Evolutionary conservation across 2,888 invertebrate genomes (phyloP).

Genomic region (Carterocephalus palaemon): DNA sequence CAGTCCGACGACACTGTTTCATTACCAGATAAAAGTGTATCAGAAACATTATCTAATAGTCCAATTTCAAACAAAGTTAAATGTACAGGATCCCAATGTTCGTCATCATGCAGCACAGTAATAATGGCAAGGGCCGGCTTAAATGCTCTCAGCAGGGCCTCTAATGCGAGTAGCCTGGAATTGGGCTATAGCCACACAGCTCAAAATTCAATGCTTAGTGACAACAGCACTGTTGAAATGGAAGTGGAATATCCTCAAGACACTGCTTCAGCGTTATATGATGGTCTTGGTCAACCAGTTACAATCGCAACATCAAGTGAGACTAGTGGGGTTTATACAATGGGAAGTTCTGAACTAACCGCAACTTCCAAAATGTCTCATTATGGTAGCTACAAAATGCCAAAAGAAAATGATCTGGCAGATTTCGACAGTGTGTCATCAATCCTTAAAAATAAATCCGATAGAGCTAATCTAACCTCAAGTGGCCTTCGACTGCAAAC

Average conservation of each 20-base stretch:
- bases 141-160: conserved; percentile 80
- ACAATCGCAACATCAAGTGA: conserved; percentile 86
- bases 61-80: conserved; percentile 79
- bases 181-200: conserved; percentile 92
- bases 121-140: conserved; percentile 81
- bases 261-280: conserved; percentile 79
- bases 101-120: conserved; percentile 92
- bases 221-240: conserved; percentile 82
- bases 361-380: conserved; percentile 80
- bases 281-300: conserved; percentile 70
- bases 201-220: conserved; percentile 89
- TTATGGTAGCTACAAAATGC: conserved; percentile 78
- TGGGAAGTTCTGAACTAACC: conserved; percentile 83
- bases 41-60: conserved; percentile 76
- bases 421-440: conserved; percentile 74
- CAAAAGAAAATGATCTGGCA: conserved; percentile 71
- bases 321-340: conserved; percentile 91
- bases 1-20: conserved; percentile 58
- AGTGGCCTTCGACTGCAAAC: conserved; percentile 45
- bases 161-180: conserved; percentile 89
- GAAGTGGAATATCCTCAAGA: conserved; percentile 81
- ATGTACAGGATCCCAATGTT: conserved; percentile 89
- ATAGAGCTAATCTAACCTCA: conserved; percentile 51
- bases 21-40: conserved; percentile 61
- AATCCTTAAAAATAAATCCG: conserved; percentile 74